phyloP scores from a whole-genome alignment of 2,888 invertebrate genomes.

The Cephalotes varians region DNA sequence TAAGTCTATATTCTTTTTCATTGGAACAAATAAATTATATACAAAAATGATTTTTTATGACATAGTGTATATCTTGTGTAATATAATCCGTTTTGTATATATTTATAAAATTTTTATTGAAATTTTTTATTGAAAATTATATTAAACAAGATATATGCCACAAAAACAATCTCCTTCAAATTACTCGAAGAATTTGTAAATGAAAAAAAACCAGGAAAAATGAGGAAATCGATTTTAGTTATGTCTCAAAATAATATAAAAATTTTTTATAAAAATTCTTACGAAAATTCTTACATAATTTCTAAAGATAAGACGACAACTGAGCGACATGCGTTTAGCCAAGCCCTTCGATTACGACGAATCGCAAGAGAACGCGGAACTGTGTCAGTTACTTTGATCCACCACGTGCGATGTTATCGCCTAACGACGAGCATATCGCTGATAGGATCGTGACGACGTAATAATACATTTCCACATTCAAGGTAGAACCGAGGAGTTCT shows the following conservation, averaged over 20 bases:
- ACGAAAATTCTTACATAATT: not conserved
- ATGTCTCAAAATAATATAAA: no score
- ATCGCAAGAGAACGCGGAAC: slow-evolving; percentile 10
- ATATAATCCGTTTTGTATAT: no score
- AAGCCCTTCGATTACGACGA: not conserved
- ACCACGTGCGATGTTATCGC: slow-evolving; percentile 32
- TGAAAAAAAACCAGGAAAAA: not conserved
- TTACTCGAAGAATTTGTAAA: not conserved
- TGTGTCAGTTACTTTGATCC: slow-evolving; percentile 7
- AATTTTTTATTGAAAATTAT: not conserved
- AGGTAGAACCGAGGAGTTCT: slow-evolving; percentile 9
- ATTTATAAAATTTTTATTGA: no score
- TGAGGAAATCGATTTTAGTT: not conserved
- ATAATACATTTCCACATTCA: slow-evolving; percentile 39
- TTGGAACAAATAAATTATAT: no score
- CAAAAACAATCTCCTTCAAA: not conserved
- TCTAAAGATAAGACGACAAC: not conserved
- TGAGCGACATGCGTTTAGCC: not conserved
- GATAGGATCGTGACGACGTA: slow-evolving; percentile 44
- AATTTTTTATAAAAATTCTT: no score
- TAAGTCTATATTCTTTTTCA: not conserved
- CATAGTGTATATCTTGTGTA: no score
- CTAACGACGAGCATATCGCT: slow-evolving; percentile 23
- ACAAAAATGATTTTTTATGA: no score
- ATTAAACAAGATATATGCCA: not conserved